Percentiles rank a stretch among this genome's conserved stretches.
These are phyloP conservation scores for Myotis daubentonii DNA, from an alignment of 2,797 vertebrate genomes.

Conservation along the genomic window DNA sequence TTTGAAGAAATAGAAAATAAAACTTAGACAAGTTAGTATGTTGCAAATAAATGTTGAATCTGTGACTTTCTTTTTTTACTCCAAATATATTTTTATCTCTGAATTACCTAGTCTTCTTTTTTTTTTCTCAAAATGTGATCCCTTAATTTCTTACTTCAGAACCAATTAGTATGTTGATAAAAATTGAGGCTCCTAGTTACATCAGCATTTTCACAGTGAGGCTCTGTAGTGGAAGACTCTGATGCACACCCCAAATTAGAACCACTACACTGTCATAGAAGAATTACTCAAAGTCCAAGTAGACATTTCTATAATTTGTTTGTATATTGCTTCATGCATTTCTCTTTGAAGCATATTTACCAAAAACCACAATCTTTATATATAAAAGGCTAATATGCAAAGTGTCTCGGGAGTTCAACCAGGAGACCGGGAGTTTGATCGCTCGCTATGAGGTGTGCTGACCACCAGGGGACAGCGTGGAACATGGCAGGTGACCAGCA, in stretches of 20 bases:
- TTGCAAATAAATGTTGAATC: neutral
- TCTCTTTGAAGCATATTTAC: neutral
- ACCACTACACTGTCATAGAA: neutral
- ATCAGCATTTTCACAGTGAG: neutral
- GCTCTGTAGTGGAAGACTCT: neutral
- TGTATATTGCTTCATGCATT: neutral
- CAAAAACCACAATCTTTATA: too few species aligned
- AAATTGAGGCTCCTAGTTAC: neutral
- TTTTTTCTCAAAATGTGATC: neutral
- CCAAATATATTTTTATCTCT: neutral
- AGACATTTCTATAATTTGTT: neutral
- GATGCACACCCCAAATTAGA: neutral
- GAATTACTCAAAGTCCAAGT: neutral
- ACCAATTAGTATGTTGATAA: neutral
- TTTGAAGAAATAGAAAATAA: neutral
- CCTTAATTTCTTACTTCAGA: neutral
- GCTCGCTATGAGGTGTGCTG: too few species aligned
- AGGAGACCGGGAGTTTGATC: too few species aligned
- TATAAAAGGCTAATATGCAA: too few species aligned
- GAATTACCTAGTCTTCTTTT: neutral
- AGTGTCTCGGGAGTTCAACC: too few species aligned
- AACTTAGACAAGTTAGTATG: neutral
- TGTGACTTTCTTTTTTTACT: neutral
- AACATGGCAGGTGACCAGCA: too few species aligned
- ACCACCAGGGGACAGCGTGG: too few species aligned